Percentiles rank a stretch among this genome's conserved stretches.
phyloP scores from a whole-genome alignment of 2,797 vertebrate genomes.

The Anniella stebbinsi region DNA sequence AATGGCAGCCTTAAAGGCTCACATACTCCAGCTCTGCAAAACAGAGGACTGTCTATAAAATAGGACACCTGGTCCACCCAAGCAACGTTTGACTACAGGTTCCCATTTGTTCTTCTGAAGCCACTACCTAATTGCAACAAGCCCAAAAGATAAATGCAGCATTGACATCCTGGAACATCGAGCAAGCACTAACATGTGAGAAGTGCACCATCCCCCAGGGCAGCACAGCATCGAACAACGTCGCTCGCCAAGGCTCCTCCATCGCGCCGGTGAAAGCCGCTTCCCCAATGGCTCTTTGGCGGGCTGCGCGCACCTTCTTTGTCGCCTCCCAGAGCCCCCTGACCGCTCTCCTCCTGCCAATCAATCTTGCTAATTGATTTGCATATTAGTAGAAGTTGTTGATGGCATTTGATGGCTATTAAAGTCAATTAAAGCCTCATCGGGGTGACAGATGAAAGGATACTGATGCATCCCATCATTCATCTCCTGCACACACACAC shows the following conservation, averaged over 20 bases:
- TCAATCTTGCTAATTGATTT: conserved; percentile 42
- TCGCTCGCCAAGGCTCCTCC: background rate
- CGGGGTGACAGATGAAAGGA: conserved; percentile 30
- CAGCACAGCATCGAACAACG: background rate
- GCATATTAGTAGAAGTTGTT: conserved; percentile 63
- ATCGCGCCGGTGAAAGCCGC: background rate
- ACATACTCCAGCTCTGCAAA: too few species aligned
- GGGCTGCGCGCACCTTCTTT: background rate
- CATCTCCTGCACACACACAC: background rate
- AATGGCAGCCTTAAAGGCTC: too few species aligned
- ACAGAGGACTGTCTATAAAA: too few species aligned
- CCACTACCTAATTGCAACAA: background rate
- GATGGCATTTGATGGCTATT: conserved; percentile 77
- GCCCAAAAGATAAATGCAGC: background rate
- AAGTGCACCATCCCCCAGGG: background rate
- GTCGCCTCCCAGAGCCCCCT: background rate
- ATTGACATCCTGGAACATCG: background rate
- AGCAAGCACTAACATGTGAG: background rate
- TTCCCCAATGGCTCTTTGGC: background rate
- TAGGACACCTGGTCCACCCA: too few species aligned
- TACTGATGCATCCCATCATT: background rate
- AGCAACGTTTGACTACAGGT: background rate
- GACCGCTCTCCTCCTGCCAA: conserved; percentile 29
- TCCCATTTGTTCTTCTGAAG: background rate
- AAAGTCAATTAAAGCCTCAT: conserved; percentile 74